Evolutionary conservation across 2,797 vertebrate genomes (phyloP), one percentile per base, ranked within the genome.

Genomic region (Gadopsis bispinosus): DNA sequence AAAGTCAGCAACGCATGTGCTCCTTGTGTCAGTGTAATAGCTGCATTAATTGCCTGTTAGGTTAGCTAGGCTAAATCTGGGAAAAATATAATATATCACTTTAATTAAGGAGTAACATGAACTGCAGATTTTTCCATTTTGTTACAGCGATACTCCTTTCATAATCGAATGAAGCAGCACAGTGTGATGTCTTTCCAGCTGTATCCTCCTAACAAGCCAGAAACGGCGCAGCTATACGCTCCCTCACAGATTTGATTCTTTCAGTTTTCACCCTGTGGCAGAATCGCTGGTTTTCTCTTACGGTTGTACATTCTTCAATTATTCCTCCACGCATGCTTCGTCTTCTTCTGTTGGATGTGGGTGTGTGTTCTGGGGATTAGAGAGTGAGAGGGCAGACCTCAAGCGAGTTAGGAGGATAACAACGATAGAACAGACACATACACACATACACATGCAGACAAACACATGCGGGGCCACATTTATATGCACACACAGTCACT

Each of bases 331-430:
- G 60, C 20, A 31, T 72, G 81, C 62, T 85, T 84, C 67, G 51
- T 80, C 63, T 59, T 86, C 69, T 85, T 86, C 71, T 84, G 65
- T 41, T 87, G 85, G 81, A 70, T 87, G 88, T 90, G 85, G 86
- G 87, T 88, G 87, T 91, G 85, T 71, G 85, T 81, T 88, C 81
- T 82, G 84, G 73, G 88, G 89, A 93, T 93, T 93, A 93, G 70
- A 86, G 83, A 74, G 79, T 79, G 81, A 41, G 73, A 47, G 68
- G 81, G 78, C 75, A 87, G 83, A 83, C 83, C 90, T 89, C 89
- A 76, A 87, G 89, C 83, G 90, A 89, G 73, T 91, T 87, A 91
- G 88, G 85, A 90, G 83, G 88, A 93, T 91, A 94, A 87, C 82
- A 89, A 87, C 83, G 77, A 85, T 73, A 75, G 75, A 83, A 77